Conservation (phyloP, 1,140 invertebrate species). For the Drosophila ogumai region DNA sequence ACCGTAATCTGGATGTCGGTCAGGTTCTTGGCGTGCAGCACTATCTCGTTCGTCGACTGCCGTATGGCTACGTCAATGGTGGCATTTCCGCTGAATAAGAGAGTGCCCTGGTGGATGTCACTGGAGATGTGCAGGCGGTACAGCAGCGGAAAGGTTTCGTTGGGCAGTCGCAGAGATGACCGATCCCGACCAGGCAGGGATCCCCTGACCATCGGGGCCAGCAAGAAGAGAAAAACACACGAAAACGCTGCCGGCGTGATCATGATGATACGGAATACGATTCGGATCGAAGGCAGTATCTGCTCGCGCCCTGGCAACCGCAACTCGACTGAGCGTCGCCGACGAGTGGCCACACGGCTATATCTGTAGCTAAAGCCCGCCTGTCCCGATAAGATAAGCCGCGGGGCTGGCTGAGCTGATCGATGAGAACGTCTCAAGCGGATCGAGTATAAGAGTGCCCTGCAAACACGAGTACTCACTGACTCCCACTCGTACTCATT, state of each 20-base stretch:
- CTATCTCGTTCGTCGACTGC: constrained; percentile 84
- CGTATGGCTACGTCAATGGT: constrained; percentile 86
- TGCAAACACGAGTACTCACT: constrained; percentile 5
- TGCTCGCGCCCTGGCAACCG: constrained; percentile 61
- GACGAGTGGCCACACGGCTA: constrained; percentile 20
- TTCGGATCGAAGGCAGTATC: constrained; percentile 35
- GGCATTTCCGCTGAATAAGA: constrained; percentile 87
- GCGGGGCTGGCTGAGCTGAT: constrained; percentile 31
- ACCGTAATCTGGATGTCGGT: constrained; percentile 68
- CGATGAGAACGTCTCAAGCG: constrained; percentile 24
- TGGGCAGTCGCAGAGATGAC: constrained; percentile 87
- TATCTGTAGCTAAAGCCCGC: constrained; percentile 47
- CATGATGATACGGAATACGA: constrained; percentile 39
- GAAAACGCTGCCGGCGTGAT: constrained; percentile 35
- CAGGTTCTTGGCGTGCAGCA: constrained; percentile 85
- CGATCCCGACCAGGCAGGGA: constrained; percentile 13
- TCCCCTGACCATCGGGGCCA: constrained; percentile 5
- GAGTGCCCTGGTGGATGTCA: constrained; percentile 86
- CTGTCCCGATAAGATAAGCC: constrained; percentile 69
- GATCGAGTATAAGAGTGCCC: constrained; percentile 42
- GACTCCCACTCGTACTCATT: constrained; percentile 3
- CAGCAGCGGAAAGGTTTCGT: constrained; percentile 86
- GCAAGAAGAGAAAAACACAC: constrained; percentile 2
- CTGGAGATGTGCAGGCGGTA: constrained; percentile 89
- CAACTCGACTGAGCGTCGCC: constrained; percentile 61